These are phyloP conservation scores for Actinia equina DNA, from an alignment of 64 coral and sea anemone genomes.

Conservation along the genomic window DNA sequence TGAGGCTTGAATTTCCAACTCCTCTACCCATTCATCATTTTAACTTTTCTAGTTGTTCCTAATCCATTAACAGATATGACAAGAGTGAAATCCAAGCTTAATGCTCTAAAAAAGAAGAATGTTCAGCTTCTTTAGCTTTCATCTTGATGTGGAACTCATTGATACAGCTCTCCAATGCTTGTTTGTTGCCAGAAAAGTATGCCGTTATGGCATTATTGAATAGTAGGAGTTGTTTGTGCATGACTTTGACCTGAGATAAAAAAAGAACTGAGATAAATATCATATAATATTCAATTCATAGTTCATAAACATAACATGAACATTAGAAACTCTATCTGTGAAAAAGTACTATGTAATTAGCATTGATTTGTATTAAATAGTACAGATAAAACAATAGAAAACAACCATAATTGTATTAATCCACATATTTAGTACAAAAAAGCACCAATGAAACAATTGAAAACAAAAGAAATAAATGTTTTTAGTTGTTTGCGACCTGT, in stretches of 20 bases:
- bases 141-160: constrained; percentile 96
- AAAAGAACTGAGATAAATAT: neutral
- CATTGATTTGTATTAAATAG: no score
- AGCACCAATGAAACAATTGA: no score
- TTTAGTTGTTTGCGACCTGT: no score
- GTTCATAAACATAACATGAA: no score
- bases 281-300: no score
- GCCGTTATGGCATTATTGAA: constrained; percentile 97
- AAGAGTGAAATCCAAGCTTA: constrained; percentile 17
- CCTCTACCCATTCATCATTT: neutral
- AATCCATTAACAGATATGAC: neutral
- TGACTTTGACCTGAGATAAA: constrained; percentile 85
- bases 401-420: no score
- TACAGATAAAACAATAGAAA: no score
- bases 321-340: no score
- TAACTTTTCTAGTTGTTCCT: neutral
- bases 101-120: constrained; percentile 81
- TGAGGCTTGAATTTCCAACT: neutral
- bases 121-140: constrained; percentile 64
- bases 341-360: no score
- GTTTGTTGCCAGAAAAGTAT: constrained; percentile 97
- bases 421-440: no score
- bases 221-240: constrained; percentile 94
- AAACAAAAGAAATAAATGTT: no score
- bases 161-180: constrained; percentile 83